A percentile compares a stretch with the other conserved stretches of the same genome.
These are phyloP conservation scores for Amorpha juglandis DNA, from an alignment of 2,888 invertebrate species.

Conservation along the genomic window DNA sequence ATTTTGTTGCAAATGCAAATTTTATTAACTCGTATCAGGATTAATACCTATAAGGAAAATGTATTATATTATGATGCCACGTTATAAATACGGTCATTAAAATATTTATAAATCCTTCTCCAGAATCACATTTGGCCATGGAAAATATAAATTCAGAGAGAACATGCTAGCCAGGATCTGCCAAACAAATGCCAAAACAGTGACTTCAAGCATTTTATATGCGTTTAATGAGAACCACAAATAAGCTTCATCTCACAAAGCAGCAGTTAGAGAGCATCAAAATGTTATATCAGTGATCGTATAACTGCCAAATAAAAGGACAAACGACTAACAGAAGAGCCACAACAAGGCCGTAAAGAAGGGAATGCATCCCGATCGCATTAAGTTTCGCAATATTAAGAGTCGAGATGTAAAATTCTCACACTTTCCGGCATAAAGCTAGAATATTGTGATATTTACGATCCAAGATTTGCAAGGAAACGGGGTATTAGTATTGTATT, in stretches of 20 bases:
- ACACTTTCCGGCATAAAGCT: conserved; percentile 36
- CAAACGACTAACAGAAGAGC: conserved; percentile 27
- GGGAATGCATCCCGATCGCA: conserved; percentile 35
- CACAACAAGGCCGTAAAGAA: conserved; percentile 1
- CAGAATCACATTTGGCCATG: not conserved
- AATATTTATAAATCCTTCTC: not conserved
- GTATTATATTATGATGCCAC: not conserved
- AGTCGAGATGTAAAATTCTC: conserved; percentile 25
- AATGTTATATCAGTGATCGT: conserved; percentile 4
- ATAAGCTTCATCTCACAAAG: not conserved
- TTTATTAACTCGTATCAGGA: not conserved
- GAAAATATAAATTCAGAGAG: not conserved
- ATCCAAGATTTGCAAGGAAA: conserved; percentile 42
- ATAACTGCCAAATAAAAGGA: conserved; percentile 25
- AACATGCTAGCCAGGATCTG: not conserved
- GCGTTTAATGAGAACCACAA: conserved; percentile 10
- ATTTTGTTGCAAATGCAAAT: conserved; percentile 4
- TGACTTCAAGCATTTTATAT: not conserved
- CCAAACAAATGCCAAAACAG: not conserved
- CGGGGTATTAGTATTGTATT: conserved; percentile 43
- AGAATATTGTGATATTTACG: conserved; percentile 39
- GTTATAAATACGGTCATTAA: not conserved
- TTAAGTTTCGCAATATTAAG: conserved; percentile 30
- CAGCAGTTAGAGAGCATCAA: not conserved
- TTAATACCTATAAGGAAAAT: not conserved